Evolutionary conservation across 2,797 vertebrate genomes (phyloP).

Genomic region (Hypotaenidia okinawae): DNA sequence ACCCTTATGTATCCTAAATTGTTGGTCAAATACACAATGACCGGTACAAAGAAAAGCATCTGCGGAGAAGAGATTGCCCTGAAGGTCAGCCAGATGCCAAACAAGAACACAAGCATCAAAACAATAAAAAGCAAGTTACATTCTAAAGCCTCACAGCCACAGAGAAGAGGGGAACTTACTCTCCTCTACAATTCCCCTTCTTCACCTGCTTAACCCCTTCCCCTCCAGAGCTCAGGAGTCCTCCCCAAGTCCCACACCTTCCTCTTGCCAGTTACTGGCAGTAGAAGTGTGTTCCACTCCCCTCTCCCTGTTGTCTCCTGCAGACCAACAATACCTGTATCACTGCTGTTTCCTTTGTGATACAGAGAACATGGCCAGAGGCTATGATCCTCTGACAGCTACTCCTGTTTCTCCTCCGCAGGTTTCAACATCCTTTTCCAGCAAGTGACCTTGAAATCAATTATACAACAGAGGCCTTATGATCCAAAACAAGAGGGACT

Average conservation of each 20-base stretch:
- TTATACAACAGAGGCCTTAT: not conserved
- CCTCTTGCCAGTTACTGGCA: not conserved
- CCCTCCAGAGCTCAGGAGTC: not conserved
- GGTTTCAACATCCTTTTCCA: not conserved
- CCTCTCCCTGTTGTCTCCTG: not conserved
- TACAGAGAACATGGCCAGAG: not conserved
- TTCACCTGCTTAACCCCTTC: not conserved
- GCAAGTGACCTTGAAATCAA: slow-evolving; percentile 21
- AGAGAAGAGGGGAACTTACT: not conserved
- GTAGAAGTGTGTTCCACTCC: not conserved
- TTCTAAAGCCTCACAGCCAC: not conserved
- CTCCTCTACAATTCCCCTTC: rapidly evolving
- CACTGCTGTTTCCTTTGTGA: rapidly evolving
- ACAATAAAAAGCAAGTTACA: not conserved
- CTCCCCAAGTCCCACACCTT: not conserved
- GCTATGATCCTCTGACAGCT: not conserved
- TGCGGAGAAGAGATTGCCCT: not conserved
- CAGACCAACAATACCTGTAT: not conserved
- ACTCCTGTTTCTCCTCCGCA: not conserved
- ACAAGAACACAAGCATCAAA: not conserved
- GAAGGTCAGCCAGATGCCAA: not conserved
- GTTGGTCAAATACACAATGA: not conserved
- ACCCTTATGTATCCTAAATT: not conserved
- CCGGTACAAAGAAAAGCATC: not conserved
- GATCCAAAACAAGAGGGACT: not conserved